A percentile compares a stretch with the other conserved stretches of the same genome.
phyloP scores from a whole-genome alignment of 2,113 vertebrate species.

The Dipodomys merriami region DNA sequence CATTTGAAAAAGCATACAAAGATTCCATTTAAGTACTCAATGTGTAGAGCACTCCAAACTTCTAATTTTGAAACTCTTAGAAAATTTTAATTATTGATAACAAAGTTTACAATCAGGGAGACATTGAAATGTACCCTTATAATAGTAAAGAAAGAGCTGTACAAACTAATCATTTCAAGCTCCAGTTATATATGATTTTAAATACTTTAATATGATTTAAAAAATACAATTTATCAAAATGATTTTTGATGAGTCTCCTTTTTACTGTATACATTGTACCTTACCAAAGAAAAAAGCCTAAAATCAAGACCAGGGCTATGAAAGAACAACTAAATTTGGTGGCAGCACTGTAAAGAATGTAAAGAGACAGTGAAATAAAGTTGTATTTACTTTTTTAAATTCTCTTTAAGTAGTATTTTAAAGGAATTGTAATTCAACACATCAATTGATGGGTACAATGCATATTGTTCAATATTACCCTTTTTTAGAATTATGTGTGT shows the following conservation, averaged over 20 bases:
- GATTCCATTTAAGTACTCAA: background rate
- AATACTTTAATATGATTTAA: background rate
- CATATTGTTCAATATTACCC: too few species aligned
- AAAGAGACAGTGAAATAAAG: background rate
- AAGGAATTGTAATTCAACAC: too few species aligned
- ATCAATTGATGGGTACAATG: too few species aligned
- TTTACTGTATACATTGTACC: background rate
- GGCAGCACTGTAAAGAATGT: background rate
- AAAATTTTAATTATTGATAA: background rate
- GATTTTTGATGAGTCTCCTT: background rate
- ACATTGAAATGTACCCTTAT: background rate
- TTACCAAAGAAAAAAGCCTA: background rate
- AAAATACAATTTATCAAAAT: background rate
- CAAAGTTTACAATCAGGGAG: background rate
- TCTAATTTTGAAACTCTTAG: background rate
- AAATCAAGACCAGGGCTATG: background rate
- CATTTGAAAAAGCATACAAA: background rate
- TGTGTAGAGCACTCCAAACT: background rate
- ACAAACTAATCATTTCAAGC: background rate
- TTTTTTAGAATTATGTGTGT: too few species aligned
- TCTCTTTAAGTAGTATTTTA: too few species aligned
- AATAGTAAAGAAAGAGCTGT: background rate
- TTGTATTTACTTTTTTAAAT: too few species aligned
- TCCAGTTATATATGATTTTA: background rate
- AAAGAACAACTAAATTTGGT: conserved; percentile 1